These are phyloP conservation scores for Neoitamus cyanurus DNA, from an alignment of 2,888 invertebrate genomes.

Conservation along the genomic window DNA sequence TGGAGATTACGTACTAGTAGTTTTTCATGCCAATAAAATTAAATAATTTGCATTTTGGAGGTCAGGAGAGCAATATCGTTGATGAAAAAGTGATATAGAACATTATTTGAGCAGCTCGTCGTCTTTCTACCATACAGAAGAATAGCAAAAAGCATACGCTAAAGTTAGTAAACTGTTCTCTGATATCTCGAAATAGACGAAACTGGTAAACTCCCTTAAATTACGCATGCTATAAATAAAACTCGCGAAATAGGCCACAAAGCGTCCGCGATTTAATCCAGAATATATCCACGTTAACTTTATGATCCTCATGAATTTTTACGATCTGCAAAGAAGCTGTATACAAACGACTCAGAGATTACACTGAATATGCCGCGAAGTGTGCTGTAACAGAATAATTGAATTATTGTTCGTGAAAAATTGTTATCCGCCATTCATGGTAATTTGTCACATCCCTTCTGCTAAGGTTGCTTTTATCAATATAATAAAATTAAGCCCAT, in stretches of 20 bases:
- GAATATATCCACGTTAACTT: not conserved
- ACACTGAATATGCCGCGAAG: not conserved
- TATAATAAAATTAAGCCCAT: not conserved
- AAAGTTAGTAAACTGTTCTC: not conserved
- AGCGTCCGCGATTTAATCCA: not conserved
- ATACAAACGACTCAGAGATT: not conserved
- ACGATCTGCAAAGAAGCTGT: not conserved
- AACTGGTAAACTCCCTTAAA: not conserved
- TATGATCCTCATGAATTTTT: not conserved
- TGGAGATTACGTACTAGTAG: no score
- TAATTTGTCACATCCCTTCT: not conserved
- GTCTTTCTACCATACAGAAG: no score
- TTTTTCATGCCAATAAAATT: no score
- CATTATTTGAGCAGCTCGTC: no score
- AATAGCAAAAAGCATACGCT: not conserved
- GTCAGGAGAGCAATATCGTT: no score
- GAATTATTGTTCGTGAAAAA: not conserved
- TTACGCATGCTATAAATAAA: not conserved
- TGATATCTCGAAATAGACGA: not conserved
- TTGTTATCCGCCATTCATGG: not conserved
- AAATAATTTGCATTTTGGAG: no score
- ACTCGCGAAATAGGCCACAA: not conserved
- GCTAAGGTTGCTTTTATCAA: not conserved
- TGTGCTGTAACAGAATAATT: not conserved
- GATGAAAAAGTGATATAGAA: no score